phyloP scores from a whole-genome alignment of 64 coral and sea anemone genomes.

The Pachyseris speciosa region DNA sequence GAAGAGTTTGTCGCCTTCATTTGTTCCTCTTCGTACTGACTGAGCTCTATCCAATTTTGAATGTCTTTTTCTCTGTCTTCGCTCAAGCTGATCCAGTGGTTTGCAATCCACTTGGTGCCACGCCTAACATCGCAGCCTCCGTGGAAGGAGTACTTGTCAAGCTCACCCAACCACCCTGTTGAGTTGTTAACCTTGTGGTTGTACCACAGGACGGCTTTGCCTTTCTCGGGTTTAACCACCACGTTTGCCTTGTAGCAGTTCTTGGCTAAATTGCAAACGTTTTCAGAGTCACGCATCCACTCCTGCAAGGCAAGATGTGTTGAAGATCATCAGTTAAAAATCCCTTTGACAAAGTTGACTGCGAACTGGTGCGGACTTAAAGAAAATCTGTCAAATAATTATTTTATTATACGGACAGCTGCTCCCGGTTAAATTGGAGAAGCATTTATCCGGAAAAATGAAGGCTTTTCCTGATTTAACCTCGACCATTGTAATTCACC shows the following conservation, averaged over 20 bases:
- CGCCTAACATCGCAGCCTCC: slow-evolving; percentile 86
- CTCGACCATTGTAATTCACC: too few species aligned
- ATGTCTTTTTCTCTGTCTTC: slow-evolving; percentile 78
- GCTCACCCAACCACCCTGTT: slow-evolving; percentile 78
- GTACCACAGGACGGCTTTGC: slow-evolving; percentile 97
- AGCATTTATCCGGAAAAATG: too few species aligned
- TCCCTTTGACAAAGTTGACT: neutral
- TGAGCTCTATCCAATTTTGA: slow-evolving; percentile 80
- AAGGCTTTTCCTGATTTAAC: too few species aligned
- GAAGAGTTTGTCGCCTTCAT: neutral
- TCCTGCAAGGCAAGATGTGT: slow-evolving; percentile 16
- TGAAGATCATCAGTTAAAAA: neutral
- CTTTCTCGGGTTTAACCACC: slow-evolving; percentile 87
- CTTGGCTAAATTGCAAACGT: slow-evolving; percentile 85
- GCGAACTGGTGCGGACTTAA: too few species aligned
- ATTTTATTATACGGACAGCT: too few species aligned
- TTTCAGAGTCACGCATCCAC: slow-evolving; percentile 81
- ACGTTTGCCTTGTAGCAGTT: slow-evolving; percentile 91
- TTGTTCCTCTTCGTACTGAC: neutral
- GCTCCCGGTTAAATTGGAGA: too few species aligned
- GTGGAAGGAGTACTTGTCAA: slow-evolving; percentile 86
- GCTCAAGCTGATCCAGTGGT: slow-evolving; percentile 89
- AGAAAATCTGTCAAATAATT: too few species aligned
- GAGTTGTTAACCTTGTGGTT: slow-evolving; percentile 73
- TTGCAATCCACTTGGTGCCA: slow-evolving; percentile 95